A percentile compares a stretch with the other conserved stretches of the same genome.
Evolutionary conservation across 2,797 vertebrate species (phyloP).

Genomic region (Florisuga fusca): DNA sequence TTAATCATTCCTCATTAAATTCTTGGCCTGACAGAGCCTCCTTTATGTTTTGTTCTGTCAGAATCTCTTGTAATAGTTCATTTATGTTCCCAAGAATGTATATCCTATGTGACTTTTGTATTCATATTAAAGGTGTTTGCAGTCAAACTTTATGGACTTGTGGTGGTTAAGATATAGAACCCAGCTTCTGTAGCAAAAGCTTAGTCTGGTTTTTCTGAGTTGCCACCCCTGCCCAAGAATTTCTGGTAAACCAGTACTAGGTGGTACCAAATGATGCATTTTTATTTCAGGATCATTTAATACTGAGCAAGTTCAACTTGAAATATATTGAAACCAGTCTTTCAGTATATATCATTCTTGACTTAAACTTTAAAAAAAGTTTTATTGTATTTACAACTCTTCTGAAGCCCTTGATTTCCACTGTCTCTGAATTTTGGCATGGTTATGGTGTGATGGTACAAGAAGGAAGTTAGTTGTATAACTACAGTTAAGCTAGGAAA

Average conservation of each 20-base stretch:
- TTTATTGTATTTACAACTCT: background rate
- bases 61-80: conserved; percentile 73
- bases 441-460: accelerated
- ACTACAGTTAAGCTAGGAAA: background rate
- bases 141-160: conserved; percentile 53
- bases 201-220: background rate
- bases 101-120: conserved; percentile 77
- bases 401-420: background rate
- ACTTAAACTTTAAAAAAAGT: background rate
- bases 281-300: background rate
- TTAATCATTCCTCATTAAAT: conserved; percentile 81
- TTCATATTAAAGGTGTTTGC: conserved; percentile 81
- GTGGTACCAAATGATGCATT: background rate
- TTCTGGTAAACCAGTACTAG: background rate
- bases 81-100: conserved; percentile 72
- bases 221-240: background rate
- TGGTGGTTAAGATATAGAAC: conserved; percentile 21
- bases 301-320: background rate
- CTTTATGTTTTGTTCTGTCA: conserved; percentile 75
- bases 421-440: background rate
- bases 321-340: background rate
- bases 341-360: background rate
- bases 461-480: background rate
- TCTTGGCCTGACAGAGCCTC: conserved; percentile 70
- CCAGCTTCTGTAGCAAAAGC: background rate